A percentile compares a stretch with the other conserved stretches of the same genome.
Evolutionary conservation across 2,797 vertebrate genomes (phyloP).

Genomic region (Schizopygopsis pylzovi): DNA sequence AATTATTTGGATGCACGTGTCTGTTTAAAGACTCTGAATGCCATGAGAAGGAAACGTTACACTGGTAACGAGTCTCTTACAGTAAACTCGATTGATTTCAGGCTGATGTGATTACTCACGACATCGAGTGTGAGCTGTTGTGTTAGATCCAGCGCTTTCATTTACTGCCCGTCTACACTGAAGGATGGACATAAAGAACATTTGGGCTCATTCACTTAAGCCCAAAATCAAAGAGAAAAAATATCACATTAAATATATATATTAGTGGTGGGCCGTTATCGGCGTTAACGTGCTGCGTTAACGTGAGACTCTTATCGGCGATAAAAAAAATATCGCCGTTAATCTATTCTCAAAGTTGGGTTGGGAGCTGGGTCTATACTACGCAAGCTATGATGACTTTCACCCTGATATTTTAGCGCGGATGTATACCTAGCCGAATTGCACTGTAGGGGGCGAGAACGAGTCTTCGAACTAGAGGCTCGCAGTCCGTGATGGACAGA

Average conservation of each 20-base stretch:
- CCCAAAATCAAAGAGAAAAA: neutral
- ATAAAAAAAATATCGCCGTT: too few species aligned
- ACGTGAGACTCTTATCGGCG: too few species aligned
- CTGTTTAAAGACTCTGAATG: neutral
- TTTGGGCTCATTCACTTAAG: neutral
- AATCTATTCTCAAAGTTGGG: too few species aligned
- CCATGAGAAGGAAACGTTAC: neutral
- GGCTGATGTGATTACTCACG: slow-evolving; percentile 13
- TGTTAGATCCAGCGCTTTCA: neutral
- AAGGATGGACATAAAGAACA: neutral
- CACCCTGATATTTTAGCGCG: too few species aligned
- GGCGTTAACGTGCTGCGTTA: too few species aligned
- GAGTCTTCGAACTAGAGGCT: too few species aligned
- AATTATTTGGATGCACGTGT: slow-evolving; percentile 17
- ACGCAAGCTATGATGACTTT: too few species aligned
- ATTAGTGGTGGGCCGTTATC: too few species aligned
- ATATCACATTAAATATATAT: neutral
- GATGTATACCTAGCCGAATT: too few species aligned
- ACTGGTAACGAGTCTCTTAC: neutral
- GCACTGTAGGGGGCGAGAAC: too few species aligned
- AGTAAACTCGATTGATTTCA: neutral
- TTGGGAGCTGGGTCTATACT: too few species aligned
- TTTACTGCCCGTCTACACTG: neutral
- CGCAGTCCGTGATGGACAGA: too few species aligned
- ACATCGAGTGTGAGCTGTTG: neutral